A percentile compares a stretch with the other conserved stretches of the same genome.
Conservation (phyloP, 2,888 invertebrate species). For the Agonopterix arenella region DNA sequence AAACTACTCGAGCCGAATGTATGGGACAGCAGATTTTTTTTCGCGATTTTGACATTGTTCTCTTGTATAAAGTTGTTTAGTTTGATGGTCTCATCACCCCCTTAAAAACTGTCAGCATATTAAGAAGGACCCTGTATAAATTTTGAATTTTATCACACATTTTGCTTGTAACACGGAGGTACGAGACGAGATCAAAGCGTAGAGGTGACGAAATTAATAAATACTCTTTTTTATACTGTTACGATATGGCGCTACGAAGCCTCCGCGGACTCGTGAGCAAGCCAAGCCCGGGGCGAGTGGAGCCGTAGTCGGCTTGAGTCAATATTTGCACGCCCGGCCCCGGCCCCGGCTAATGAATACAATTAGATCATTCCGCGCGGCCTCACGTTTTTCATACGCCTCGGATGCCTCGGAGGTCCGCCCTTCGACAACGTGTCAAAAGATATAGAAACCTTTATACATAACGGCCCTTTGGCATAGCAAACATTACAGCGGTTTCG, state of each 20-base stretch:
- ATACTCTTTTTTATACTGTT: too few species aligned
- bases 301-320: slow-evolving; percentile 40
- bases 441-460: slow-evolving; percentile 46
- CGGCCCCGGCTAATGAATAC: slow-evolving; percentile 72
- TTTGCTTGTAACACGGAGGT: too few species aligned
- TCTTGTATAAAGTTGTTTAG: too few species aligned
- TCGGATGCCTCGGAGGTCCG: slow-evolving; percentile 46
- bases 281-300: slow-evolving; percentile 35
- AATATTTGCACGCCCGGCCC: slow-evolving; percentile 64
- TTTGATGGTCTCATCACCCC: too few species aligned
- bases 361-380: slow-evolving; percentile 77
- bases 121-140: too few species aligned
- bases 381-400: slow-evolving; percentile 73
- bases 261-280: background rate
- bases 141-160: too few species aligned
- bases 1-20: too few species aligned
- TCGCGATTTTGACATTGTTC: too few species aligned
- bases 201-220: too few species aligned
- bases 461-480: slow-evolving; percentile 24
- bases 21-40: too few species aligned
- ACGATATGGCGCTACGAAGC: background rate
- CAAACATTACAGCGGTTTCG: slow-evolving; percentile 11
- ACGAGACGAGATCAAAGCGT: too few species aligned
- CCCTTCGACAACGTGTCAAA: slow-evolving; percentile 58
- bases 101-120: too few species aligned